Evolutionary conservation across 1,140 invertebrate species (phyloP), one percentile per base, ranked within the genome.

Genomic region (Drosophila gunungcola): DNA sequence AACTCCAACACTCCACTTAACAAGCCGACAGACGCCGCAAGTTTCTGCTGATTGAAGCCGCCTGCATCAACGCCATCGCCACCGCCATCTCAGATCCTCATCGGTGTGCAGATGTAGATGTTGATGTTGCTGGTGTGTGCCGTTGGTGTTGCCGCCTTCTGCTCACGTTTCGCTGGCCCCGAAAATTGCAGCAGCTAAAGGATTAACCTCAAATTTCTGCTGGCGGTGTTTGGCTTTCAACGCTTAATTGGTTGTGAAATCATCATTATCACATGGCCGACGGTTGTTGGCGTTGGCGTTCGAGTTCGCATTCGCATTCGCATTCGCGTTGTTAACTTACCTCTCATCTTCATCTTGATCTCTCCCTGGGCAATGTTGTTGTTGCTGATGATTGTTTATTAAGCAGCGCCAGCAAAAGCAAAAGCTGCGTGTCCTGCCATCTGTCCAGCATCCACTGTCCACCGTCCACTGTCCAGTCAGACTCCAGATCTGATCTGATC

Each of bases 221-320:
- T 85, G 84, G 84, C 85, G 84, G 85, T 89, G 85, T 89, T 89
- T 89, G 84, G 84, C 84, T 89, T 89, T 89, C 84, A 89, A 89
- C 84, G 84, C 84, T 89, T 89, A 89, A 89, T 89, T 89, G 84
- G 84, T 89, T 89, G 84, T 89, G 84, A 89, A 89, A 89, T 90
- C 84, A 89, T 89, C 85, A 89, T 89, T 88, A 88, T 88, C 83
- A 89, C 83, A 86, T 88, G 83, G 83, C 75, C 76, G 62, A 75
- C 67, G 72, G 42, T 52, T 32, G 42, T 52, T 32, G 29, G 29
- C 29, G 29, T 32, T 32, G 29, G 29, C 29, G 29, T 32, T 32
- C 5, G 29, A 5, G 29, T 32, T 32, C 29, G 27, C 27, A 29
- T 54, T 76, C 5, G 29, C 29, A 7, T 32, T 32, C 29, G 27